These are phyloP conservation scores for Hozukius guyotensis DNA, from an alignment of 2,797 vertebrate genomes.

Conservation along the genomic window DNA sequence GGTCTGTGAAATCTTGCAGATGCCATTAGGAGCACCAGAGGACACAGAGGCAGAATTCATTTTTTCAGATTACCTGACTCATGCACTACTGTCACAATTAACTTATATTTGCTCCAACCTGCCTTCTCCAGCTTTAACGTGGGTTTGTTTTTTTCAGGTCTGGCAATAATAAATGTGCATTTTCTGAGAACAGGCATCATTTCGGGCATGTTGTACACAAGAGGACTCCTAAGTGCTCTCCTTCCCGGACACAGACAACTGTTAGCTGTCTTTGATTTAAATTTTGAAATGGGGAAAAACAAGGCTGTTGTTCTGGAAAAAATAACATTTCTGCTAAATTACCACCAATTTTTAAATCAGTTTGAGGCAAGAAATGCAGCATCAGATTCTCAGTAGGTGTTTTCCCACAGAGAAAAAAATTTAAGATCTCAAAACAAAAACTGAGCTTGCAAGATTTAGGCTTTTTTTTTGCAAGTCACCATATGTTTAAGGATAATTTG, in stretches of 20 bases:
- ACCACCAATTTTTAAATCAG: neutral
- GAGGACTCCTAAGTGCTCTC: neutral
- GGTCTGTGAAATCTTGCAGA: no score
- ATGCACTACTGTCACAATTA: no score
- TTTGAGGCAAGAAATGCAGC: neutral
- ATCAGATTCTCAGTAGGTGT: neutral
- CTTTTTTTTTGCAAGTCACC: neutral
- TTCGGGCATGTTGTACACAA: neutral
- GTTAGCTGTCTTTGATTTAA: neutral
- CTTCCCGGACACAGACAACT: neutral
- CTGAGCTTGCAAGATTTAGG: neutral
- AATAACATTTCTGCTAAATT: neutral
- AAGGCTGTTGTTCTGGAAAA: neutral
- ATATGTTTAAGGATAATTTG: neutral
- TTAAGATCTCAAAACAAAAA: neutral
- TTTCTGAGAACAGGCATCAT: neutral
- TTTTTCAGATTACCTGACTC: no score
- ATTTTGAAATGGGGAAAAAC: neutral
- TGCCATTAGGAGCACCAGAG: no score
- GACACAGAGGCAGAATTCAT: no score
- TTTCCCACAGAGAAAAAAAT: neutral
- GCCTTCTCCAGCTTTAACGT: neutral
- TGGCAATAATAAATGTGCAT: neutral
- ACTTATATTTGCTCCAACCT: no score
- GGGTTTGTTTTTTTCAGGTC: neutral